Percentiles rank a stretch among this genome's conserved stretches.
phyloP scores from a whole-genome alignment of 2,113 vertebrate genomes.

The Clinocottus analis region DNA sequence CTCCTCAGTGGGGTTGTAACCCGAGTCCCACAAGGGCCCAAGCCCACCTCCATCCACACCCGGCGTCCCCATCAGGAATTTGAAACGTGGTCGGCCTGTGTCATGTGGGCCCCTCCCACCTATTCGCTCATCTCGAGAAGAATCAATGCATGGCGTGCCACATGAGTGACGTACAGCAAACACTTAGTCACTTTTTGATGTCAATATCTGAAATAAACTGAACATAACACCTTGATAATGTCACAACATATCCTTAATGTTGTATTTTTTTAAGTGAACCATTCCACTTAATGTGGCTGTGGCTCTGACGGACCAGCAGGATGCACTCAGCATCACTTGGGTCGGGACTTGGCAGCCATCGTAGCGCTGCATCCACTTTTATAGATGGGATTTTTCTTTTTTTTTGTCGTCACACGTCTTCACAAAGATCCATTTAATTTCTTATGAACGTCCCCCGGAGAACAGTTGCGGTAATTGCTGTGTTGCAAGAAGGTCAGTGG shows the following conservation, averaged over 20 bases:
- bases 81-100: background rate
- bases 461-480: constrained; percentile 62
- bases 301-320: constrained; percentile 39
- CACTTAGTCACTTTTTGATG: background rate
- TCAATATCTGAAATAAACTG: background rate
- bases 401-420: constrained; percentile 45
- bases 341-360: constrained; percentile 61
- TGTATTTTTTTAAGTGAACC: background rate
- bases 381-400: constrained; percentile 33
- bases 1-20: constrained; percentile 56
- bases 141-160: background rate
- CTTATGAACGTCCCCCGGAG: constrained; percentile 62
- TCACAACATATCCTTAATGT: constrained; percentile 25
- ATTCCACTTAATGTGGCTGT: constrained; percentile 7
- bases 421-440: constrained; percentile 63
- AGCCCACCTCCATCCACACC: constrained; percentile 19
- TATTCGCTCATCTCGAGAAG: background rate
- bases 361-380: constrained; percentile 48
- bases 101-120: background rate
- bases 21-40: constrained; percentile 41
- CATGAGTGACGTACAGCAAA: background rate
- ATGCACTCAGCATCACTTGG: constrained; percentile 35
- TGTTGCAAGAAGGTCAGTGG: constrained; percentile 65
- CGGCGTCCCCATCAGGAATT: constrained; percentile 8
- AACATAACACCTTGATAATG: background rate